Percentiles rank a stretch among this genome's conserved stretches.
Conservation (phyloP, 2,113 vertebrate species). For the Elephas maximus region DNA sequence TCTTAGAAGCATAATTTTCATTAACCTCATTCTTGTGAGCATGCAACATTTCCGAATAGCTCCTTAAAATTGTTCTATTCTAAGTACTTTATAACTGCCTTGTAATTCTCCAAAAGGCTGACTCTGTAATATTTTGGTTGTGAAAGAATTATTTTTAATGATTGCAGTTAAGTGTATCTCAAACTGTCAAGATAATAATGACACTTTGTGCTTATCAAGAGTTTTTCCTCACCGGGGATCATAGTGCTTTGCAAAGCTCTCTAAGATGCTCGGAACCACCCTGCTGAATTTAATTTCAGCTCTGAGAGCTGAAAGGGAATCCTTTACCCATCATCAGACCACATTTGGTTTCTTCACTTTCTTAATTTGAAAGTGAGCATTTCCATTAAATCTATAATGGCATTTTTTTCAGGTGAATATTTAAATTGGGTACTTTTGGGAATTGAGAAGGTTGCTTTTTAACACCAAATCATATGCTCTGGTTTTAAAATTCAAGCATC, state of each 20-base stretch:
- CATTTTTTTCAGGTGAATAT: background rate
- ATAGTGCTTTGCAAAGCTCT: accelerated
- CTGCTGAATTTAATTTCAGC: background rate
- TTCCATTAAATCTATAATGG: background rate
- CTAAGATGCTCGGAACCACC: background rate
- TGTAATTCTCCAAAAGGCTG: background rate
- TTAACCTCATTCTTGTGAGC: background rate
- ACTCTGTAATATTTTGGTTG: background rate
- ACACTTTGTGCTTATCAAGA: background rate
- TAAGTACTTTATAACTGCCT: background rate
- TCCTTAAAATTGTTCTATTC: background rate
- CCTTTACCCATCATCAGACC: background rate
- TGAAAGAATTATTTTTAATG: background rate
- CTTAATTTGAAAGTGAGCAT: background rate
- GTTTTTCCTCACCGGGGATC: background rate
- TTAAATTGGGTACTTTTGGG: constrained; percentile 1
- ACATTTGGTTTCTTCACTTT: background rate
- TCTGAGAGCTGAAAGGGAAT: background rate
- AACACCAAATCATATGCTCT: background rate
- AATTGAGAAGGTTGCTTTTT: background rate
- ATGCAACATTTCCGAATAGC: background rate
- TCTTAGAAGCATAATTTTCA: background rate
- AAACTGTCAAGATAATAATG: background rate
- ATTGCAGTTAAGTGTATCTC: background rate
- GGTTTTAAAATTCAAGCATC: background rate